phyloP scores from a whole-genome alignment of 2,888 invertebrate genomes.

The Polydrusus pterygomalis region DNA sequence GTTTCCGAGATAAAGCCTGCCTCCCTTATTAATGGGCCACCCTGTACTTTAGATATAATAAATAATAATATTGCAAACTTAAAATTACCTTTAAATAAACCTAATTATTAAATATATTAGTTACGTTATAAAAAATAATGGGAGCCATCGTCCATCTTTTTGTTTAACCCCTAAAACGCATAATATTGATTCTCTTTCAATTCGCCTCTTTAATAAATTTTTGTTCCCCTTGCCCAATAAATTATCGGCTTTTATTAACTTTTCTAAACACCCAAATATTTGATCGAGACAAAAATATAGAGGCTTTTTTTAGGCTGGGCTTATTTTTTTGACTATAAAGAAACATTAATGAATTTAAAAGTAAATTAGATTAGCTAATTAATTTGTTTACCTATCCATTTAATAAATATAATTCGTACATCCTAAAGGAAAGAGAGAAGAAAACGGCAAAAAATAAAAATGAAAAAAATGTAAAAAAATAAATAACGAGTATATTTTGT shows the following conservation, averaged over 20 bases:
- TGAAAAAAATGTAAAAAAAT: background rate
- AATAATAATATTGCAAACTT: background rate
- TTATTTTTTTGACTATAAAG: constrained; percentile 31
- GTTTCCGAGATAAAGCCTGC: too few relatives aligned
- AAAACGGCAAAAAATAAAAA: background rate
- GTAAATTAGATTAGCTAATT: constrained; percentile 3
- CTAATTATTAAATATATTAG: constrained; percentile 32
- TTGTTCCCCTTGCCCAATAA: constrained; percentile 35
- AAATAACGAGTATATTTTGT: too few relatives aligned
- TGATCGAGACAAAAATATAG: constrained; percentile 30
- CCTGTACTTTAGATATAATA: background rate
- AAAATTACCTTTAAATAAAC: constrained; percentile 28
- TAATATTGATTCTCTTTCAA: constrained; percentile 45
- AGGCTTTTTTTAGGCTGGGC: background rate
- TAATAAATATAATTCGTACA: background rate
- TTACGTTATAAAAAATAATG: constrained; percentile 43
- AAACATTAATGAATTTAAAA: constrained; percentile 15
- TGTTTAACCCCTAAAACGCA: constrained; percentile 46
- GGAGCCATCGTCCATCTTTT: constrained; percentile 37
- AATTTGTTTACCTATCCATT: constrained; percentile 6
- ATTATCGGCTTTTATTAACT: constrained; percentile 48
- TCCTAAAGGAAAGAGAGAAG: background rate
- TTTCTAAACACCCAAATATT: constrained; percentile 43
- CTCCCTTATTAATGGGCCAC: too few relatives aligned
- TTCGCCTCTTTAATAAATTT: constrained; percentile 44